A percentile compares a stretch with the other conserved stretches of the same genome.
Conservation (phyloP, 1,140 invertebrate genomes). For the Ladona fulva region DNA sequence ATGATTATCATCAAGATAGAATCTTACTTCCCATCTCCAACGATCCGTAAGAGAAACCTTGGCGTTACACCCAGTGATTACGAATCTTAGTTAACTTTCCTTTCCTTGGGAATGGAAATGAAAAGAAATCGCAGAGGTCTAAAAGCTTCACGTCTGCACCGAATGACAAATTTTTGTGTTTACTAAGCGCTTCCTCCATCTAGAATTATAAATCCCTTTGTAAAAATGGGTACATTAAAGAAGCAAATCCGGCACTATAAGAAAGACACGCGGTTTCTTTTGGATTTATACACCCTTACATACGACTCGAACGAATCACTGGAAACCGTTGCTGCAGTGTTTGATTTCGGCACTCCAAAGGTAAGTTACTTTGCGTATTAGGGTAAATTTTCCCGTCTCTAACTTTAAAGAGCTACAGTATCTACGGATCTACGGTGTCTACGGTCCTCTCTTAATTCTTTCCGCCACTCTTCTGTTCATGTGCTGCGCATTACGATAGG, state of each 20-base stretch:
- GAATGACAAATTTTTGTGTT: too few species aligned
- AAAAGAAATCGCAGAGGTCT: constrained; percentile 13
- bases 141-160: too few species aligned
- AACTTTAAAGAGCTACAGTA: too few species aligned
- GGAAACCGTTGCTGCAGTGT: constrained; percentile 36
- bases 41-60: too few species aligned
- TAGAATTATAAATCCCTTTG: background rate
- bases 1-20: background rate
- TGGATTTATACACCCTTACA: constrained; percentile 74
- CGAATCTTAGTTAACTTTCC: background rate
- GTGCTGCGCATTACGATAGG: too few species aligned
- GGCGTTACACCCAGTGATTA: background rate
- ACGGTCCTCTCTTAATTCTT: too few species aligned
- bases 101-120: background rate
- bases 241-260: constrained; percentile 60
- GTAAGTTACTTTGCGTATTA: constrained; percentile 19
- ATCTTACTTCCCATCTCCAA: background rate
- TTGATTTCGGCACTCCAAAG: constrained; percentile 12
- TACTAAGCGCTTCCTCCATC: too few species aligned
- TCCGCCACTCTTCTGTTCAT: too few species aligned
- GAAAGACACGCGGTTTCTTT: constrained; percentile 70
- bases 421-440: too few species aligned
- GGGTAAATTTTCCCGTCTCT: too few species aligned
- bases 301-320: constrained; percentile 67
- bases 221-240: constrained; percentile 35